These are phyloP conservation scores for Neolamprologus longior DNA, from an alignment of 2,113 vertebrate species.

Conservation along the genomic window DNA sequence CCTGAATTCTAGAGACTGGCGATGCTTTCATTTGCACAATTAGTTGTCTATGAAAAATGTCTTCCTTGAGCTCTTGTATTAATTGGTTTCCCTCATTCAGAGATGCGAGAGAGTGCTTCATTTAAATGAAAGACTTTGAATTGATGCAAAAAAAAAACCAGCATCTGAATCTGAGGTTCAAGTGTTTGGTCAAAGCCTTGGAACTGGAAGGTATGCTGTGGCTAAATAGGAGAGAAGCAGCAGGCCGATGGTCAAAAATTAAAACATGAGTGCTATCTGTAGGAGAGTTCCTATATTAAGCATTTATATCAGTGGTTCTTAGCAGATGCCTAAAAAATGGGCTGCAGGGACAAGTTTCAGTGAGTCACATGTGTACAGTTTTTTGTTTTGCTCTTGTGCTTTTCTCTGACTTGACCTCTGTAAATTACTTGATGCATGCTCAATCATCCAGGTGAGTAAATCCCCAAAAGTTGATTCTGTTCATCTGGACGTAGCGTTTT, in stretches of 20 bases:
- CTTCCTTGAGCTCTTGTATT: background rate
- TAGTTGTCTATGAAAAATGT: background rate
- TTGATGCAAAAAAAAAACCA: rapidly evolving
- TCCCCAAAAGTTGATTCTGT: too few relatives aligned
- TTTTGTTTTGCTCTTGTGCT: background rate
- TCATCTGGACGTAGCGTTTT: too few relatives aligned
- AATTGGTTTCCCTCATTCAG: background rate
- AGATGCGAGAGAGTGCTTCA: background rate
- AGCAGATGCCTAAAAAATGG: background rate
- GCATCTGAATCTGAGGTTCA: background rate
- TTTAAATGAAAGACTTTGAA: background rate
- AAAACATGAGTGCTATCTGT: background rate
- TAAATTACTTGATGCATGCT: too few relatives aligned
- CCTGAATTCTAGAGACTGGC: background rate
- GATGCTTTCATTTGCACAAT: background rate
- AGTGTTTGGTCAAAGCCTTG: background rate
- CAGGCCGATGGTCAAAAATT: background rate
- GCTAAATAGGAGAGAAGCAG: background rate
- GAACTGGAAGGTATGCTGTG: background rate
- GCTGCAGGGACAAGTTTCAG: background rate
- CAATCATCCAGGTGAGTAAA: too few relatives aligned
- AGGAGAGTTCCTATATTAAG: background rate
- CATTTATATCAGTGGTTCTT: background rate
- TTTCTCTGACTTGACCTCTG: background rate
- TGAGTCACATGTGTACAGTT: background rate